Base-by-base conservation (phyloP, 1,140 invertebrate genomes). In the Grapholita molesta region DNA sequence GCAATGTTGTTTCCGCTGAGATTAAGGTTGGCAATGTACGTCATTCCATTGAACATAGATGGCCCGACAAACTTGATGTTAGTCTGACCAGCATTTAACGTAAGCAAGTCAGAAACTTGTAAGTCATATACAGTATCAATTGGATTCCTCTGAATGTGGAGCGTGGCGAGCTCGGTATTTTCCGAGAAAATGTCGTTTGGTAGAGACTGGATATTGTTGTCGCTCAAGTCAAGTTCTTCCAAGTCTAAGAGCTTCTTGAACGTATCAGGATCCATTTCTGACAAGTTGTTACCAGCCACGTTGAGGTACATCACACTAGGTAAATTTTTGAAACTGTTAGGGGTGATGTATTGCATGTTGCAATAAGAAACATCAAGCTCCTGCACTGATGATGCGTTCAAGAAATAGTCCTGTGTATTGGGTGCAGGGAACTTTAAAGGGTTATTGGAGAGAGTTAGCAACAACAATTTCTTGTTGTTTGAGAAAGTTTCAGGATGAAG, bases 281-380 rank as follows among this genome's bases (percentile, higher is more conserved):
- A 92, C 11, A 96, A 78, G 15, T 92, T 91, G 70, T 96, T 96
- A 15, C 93, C 92, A 7, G 93, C 93, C 38, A 96, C 80, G 74
- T 94, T 95, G 12, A 96, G 92, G 73, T 94, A 95, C 65, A 93
- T 92, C 1, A 96, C 85, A 57, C 93, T 93, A 3, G 91, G 84
- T 89, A 95, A 93, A 70, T 94, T 92, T 4, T 90, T 86, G 70
- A 96, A 95, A 0, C 94, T 93, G 15, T 92, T 92, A 30, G 91
- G 92, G 1, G 93, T 92, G 25, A 96, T 83, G 69, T 93, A 92
- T 57, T 92, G 87, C 65, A 95, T 84, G 52, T 94, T 94, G 80
- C 95, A 95, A 52, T 93, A 92, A 7, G 95, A 95, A 53, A 95
- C 88, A 69, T 94, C 94, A 25, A 96, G 85, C 80, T 96, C 95